Evolutionary conservation across 2,113 vertebrate species (phyloP).

Genomic region (Argyrosomus japonicus): DNA sequence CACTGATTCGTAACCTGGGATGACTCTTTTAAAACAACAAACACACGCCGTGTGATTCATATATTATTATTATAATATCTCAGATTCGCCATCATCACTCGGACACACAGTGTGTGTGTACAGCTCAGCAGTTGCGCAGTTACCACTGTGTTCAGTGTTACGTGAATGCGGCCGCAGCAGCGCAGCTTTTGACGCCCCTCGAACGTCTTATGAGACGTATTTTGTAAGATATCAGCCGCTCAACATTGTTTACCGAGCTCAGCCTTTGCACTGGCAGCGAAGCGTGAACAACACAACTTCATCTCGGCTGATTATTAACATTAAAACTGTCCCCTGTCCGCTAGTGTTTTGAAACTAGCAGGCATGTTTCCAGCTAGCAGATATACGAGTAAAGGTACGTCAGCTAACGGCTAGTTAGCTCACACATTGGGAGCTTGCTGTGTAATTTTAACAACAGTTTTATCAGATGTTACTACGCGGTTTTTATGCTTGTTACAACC

Average conservation of each 20-base stretch:
- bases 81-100: fast-evolving
- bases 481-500: fast-evolving
- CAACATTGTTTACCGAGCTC: conserved; percentile 7
- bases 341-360: conserved; percentile 27
- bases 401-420: conserved; percentile 38
- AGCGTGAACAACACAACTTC: background rate
- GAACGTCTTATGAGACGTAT: conserved; percentile 43
- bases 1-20: background rate
- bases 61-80: background rate
- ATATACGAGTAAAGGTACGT: conserved; percentile 81
- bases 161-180: background rate
- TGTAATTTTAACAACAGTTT: background rate
- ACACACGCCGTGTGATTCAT: background rate
- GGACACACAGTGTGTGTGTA: fast-evolving
- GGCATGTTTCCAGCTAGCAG: conserved; percentile 84
- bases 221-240: conserved; percentile 22
- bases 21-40: background rate
- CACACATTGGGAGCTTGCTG: background rate
- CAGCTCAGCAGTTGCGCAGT: conserved; percentile 35
- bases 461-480: fast-evolving
- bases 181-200: conserved; percentile 44
- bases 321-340: background rate
- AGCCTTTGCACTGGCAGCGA: background rate
- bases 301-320: background rate
- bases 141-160: background rate